These are phyloP conservation scores for Diplosoma virens DNA, from an alignment of 23 tunicate genomes.

Conservation along the genomic window DNA sequence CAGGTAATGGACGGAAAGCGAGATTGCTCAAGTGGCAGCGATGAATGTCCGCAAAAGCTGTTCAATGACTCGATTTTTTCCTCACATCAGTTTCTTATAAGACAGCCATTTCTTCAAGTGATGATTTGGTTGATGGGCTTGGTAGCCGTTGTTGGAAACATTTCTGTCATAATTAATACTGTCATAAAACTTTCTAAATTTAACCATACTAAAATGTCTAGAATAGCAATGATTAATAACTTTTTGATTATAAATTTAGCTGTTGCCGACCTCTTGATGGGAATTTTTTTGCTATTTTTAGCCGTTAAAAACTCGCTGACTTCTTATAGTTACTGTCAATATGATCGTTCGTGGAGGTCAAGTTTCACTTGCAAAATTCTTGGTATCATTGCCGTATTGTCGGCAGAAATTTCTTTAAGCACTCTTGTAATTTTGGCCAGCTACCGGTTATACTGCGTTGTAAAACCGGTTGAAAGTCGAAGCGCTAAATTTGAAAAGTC, in stretches of 20 bases:
- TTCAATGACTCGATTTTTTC: slow-evolving; percentile 44
- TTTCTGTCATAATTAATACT: slow-evolving; percentile 37
- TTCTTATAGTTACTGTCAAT: slow-evolving; percentile 47
- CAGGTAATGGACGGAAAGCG: slow-evolving; percentile 46
- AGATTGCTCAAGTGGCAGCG: slow-evolving; percentile 79
- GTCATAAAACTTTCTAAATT: neutral
- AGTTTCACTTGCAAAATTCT: slow-evolving; percentile 31
- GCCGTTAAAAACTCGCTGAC: slow-evolving; percentile 29
- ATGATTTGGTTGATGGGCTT: slow-evolving; percentile 84
- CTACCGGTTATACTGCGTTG: slow-evolving; percentile 60
- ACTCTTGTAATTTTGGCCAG: slow-evolving; percentile 55
- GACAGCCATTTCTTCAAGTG: slow-evolving; percentile 37
- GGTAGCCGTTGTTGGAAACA: slow-evolving; percentile 46
- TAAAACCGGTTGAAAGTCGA: slow-evolving; percentile 49
- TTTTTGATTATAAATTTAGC: slow-evolving; percentile 56
- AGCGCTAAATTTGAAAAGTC: slow-evolving; percentile 17
- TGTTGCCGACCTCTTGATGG: slow-evolving; percentile 71
- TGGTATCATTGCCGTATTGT: slow-evolving; percentile 46
- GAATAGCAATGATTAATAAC: slow-evolving; percentile 48
- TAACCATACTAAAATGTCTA: slow-evolving; percentile 18
- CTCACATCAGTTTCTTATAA: slow-evolving; percentile 40
- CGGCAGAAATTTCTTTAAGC: slow-evolving; percentile 50
- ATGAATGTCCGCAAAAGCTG: slow-evolving; percentile 63
- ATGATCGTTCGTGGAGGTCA: slow-evolving; percentile 54
- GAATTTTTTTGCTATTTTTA: slow-evolving; percentile 38